Evolutionary conservation across 2,113 vertebrate species (phyloP), one percentile per base, ranked within the genome.

Genomic region (Crocuta crocuta): DNA sequence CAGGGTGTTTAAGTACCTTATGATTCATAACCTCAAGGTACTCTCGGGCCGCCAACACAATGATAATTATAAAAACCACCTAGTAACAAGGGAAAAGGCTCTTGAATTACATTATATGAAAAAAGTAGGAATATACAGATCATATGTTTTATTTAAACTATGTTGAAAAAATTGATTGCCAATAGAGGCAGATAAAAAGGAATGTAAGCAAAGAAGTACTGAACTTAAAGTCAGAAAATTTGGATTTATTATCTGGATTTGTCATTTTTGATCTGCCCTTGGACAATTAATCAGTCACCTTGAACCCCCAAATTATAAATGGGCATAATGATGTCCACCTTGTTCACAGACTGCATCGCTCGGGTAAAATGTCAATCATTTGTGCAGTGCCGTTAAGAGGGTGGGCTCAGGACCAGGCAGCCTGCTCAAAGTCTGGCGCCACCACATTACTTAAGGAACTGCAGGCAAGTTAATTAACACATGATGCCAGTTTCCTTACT

Each of bases 51-150:
- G 21, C 19, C 50, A 87, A 24, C 70, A 17, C 10, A 66, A 68
- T 81, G 89, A 63, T 86, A 65, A 86, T 90, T 92, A 90, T 53
- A 53, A 93, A 91, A 96, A 88, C 35, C 48, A 48, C 24, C 19
- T 73, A 78, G 43, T 65, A 88, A 92, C 66, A 71, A 90, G 70
- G 17, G 33, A 48, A 91, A 26, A 16, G 93, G 31, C 74, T 80
- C 55, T 74, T 92, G 50, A 76, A 74, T 96, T 35, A 83, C 10
- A 90, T 92, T 61, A 83, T 74, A 33, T 16, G 13, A 92, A 55
- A 71, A 61, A 84, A 93, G 21, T 76, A 73, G 35, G 35, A 76
- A 79, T 16, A 84, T 33, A 48, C 0, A 65, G 16, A 91, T 65
- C 3, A 16, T 48, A 65, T 83, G 5, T 55, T 92, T 90, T 94